Conservation (phyloP, 2,888 invertebrate species). For the Caenorhabditis sp. region DNA sequence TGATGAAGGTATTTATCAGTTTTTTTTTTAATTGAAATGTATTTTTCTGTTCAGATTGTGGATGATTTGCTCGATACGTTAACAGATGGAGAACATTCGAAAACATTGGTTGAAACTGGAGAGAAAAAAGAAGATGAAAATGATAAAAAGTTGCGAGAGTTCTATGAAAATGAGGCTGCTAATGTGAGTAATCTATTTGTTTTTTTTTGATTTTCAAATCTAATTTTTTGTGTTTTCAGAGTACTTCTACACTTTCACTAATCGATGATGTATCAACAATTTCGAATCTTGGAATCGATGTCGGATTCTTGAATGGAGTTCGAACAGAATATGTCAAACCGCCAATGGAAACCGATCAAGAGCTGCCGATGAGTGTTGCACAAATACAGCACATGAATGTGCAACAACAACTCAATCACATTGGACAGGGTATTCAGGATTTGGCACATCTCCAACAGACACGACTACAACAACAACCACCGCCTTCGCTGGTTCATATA, state of each 20-base stretch:
- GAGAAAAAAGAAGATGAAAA: background rate
- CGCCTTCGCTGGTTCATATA: slow-evolving; percentile 47
- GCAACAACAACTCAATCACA: slow-evolving; percentile 33
- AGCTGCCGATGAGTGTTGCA: background rate
- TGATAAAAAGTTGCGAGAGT: background rate
- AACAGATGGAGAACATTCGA: slow-evolving; percentile 83
- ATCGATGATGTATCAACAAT: background rate
- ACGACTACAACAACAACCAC: slow-evolving; percentile 52
- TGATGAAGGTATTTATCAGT: slow-evolving; percentile 61
- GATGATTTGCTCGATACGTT: slow-evolving; percentile 83
- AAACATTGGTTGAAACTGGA: background rate
- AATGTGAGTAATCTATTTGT: background rate
- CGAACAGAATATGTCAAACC: background rate
- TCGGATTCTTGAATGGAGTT: slow-evolving; percentile 9
- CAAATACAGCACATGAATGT: background rate
- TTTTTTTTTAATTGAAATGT: no score
- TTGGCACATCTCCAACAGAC: slow-evolving; percentile 54
- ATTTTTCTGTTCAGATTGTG: slow-evolving; percentile 75
- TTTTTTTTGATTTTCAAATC: background rate
- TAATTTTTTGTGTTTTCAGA: slow-evolving; percentile 1
- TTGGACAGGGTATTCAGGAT: slow-evolving; percentile 52
- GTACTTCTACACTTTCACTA: background rate
- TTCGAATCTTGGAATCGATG: slow-evolving; percentile 26
- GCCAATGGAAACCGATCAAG: background rate
- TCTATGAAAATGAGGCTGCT: background rate